phyloP scores from a whole-genome alignment of 2,888 invertebrate species.

The Steinernema hermaphroditum region DNA sequence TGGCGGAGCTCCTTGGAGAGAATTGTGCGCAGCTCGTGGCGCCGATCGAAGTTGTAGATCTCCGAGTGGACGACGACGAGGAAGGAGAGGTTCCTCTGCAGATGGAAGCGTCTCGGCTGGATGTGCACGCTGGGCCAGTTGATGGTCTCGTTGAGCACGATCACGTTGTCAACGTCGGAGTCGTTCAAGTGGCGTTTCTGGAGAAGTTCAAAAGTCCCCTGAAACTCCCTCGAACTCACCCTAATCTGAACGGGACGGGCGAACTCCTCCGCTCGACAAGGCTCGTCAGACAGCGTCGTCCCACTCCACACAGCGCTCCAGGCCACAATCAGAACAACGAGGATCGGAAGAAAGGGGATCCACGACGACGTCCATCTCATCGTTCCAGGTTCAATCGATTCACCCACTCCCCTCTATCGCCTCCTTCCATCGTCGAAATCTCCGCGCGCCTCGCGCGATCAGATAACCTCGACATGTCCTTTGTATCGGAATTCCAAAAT shows the following conservation, averaged over 20 bases:
- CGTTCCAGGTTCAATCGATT: neutral
- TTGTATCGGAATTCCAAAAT: neutral
- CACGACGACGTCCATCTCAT: neutral
- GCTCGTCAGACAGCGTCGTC: neutral
- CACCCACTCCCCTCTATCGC: neutral
- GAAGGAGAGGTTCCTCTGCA: slow-evolving; percentile 16
- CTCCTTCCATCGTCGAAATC: neutral
- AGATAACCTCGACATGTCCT: neutral
- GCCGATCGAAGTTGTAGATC: slow-evolving; percentile 34
- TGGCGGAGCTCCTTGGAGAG: slow-evolving; percentile 3
- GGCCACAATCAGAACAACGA: neutral
- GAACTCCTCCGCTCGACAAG: neutral
- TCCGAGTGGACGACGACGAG: slow-evolving; percentile 37
- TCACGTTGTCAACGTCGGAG: slow-evolving; percentile 32
- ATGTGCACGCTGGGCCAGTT: slow-evolving; percentile 28
- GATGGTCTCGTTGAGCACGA: neutral
- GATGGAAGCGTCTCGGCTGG: neutral
- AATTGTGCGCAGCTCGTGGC: slow-evolving; percentile 31
- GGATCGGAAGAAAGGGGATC: neutral
- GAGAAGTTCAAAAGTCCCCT: too few relatives aligned
- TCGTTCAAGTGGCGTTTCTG: slow-evolving; percentile 30
- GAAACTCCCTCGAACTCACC: too few relatives aligned
- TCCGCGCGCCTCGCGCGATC: neutral
- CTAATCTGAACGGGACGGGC: neutral
- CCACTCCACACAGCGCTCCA: neutral